Base-by-base conservation (phyloP, 2,113 vertebrate species). In the Oenanthe oenanthe region DNA sequence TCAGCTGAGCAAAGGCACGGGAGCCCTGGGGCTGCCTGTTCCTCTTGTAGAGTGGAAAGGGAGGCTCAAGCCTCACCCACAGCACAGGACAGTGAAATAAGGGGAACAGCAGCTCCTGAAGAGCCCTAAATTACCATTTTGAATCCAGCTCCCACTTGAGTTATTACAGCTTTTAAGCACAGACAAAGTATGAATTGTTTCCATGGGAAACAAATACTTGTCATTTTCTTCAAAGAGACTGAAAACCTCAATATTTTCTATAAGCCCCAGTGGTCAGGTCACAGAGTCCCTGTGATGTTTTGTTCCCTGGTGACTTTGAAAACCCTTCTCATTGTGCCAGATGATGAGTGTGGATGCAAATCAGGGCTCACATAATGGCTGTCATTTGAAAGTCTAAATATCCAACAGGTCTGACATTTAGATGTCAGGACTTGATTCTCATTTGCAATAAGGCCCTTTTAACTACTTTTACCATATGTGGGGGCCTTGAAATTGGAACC, bases 361-460 rank as follows among this genome's bases (percentile, higher is more conserved):
- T 90, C 63, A 68, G 57, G 48, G 43, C 75, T 90, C 93, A 66
- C 63, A 76, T 72, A 92, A 93, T 88, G 38, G 67, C 40, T 96
- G 82, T 88, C 93, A 94, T 77, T 93, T 94, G n/a, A 28, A 82
- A 94, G 65, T 81, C 76, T 94, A 68, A 93, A 84, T 93, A 93
- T 79, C 90, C 61, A 92, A 89, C 73, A 80, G 82, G 67, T 92
- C 71, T 95, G 87, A 85, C 78, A 87, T 95, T 91, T 73, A 77
- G 86, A 92, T 88, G 83, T 91, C 84, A 94, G 54, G 80, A 84
- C 79, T 93, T 57, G 53, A 93, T 96, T 93, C 62, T 72, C 66
- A 91, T 95, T 95, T 95, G 72, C 78, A 92, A 5, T 92, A 92
- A 93, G 47, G 28, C 71, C 84, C 28, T 89, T 94, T 96, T 85